These are phyloP conservation scores for Hypothenemus hampei DNA, from an alignment of 1,140 invertebrate genomes.

Conservation along the genomic window DNA sequence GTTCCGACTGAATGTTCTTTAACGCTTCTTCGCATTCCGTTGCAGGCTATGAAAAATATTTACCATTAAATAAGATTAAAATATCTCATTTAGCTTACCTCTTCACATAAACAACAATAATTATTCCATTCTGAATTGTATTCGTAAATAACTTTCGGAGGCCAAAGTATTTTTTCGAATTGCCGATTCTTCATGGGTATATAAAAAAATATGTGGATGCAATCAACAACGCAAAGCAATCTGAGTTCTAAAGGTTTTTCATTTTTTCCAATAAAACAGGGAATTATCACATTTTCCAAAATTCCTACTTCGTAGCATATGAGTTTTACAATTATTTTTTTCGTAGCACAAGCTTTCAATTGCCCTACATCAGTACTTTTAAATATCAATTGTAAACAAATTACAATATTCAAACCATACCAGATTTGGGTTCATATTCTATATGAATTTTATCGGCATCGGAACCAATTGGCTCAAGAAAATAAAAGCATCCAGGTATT, in stretches of 20 bases:
- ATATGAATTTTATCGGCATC: conserved; percentile 25
- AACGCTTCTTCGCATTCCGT: conserved; percentile 7
- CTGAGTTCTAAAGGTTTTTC: conserved; percentile 27
- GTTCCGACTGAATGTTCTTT: neutral
- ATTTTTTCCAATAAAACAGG: conserved; percentile 32
- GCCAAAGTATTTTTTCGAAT: conserved; percentile 33
- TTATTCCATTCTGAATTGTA: conserved; percentile 17
- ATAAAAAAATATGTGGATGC: conserved; percentile 32
- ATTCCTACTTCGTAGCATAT: conserved; percentile 30
- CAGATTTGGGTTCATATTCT: conserved; percentile 27
- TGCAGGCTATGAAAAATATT: no score
- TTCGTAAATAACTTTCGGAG: conserved; percentile 29
- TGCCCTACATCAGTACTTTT: no score
- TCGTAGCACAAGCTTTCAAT: conserved; percentile 10
- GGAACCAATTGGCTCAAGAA: conserved; percentile 27
- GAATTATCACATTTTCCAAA: conserved; percentile 33
- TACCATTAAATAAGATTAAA: conserved; percentile 6
- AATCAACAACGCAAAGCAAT: conserved; percentile 31
- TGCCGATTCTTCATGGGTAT: conserved; percentile 23
- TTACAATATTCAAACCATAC: no score
- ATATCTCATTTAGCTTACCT: conserved; percentile 9
- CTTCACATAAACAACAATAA: conserved; percentile 14
- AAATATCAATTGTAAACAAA: no score
- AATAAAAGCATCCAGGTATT: conserved; percentile 28
- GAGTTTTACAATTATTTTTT: conserved; percentile 25